Conservation (phyloP, 2,113 vertebrate species). For the Vicugna pacos region DNA sequence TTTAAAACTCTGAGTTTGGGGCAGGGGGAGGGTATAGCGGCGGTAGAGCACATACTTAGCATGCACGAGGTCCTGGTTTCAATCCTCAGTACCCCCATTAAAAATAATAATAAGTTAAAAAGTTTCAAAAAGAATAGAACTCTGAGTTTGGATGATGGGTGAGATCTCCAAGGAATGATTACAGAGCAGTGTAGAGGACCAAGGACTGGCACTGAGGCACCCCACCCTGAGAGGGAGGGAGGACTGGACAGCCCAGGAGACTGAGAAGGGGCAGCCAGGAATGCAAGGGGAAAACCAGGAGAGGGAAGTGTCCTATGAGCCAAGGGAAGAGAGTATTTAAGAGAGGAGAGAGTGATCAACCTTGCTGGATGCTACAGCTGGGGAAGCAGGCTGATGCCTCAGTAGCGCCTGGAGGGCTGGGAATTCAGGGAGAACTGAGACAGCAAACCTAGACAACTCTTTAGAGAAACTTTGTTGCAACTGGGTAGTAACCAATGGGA, state of each 20-base stretch:
- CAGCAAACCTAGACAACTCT: background rate
- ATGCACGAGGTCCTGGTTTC: too few relatives aligned
- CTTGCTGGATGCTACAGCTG: too few relatives aligned
- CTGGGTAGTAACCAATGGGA: background rate
- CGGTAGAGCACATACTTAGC: too few relatives aligned
- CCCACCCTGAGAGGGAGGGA: background rate
- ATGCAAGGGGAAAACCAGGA: background rate
- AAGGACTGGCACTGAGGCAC: fast-evolving
- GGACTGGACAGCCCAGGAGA: background rate
- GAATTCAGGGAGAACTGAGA: background rate
- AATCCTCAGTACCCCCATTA: too few relatives aligned
- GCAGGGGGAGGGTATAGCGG: too few relatives aligned
- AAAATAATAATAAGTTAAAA: too few relatives aligned
- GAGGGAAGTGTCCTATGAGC: too few relatives aligned
- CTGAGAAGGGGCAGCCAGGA: background rate
- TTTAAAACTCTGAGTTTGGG: background rate
- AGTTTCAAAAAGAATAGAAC: too few relatives aligned
- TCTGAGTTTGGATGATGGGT: background rate
- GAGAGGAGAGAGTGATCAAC: background rate
- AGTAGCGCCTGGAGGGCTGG: background rate
- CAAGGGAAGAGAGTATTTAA: too few relatives aligned
- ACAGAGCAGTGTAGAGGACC: background rate
- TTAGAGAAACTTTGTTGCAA: background rate
- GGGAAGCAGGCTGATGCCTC: background rate
- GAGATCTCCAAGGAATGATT: background rate